A percentile compares a stretch with the other conserved stretches of the same genome.
Conservation (phyloP, 1,140 invertebrate genomes). For the Temnothorax longispinosus region DNA sequence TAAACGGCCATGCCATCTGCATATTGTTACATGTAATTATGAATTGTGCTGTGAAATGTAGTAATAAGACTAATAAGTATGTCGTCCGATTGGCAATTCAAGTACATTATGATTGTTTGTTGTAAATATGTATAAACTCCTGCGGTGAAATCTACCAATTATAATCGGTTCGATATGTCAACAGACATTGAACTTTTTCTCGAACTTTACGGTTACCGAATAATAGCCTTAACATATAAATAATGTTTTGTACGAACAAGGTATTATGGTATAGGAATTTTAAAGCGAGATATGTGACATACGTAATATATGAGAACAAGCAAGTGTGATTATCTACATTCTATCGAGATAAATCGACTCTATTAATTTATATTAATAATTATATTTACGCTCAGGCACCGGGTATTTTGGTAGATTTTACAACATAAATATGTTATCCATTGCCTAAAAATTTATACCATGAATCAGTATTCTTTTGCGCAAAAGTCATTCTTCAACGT, state of each 20-base stretch:
- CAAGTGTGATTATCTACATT: not conserved
- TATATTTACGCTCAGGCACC: not conserved
- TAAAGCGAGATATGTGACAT: not conserved
- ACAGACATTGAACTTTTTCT: not conserved
- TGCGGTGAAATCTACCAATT: not conserved
- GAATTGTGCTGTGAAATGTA: slow-evolving; percentile 53
- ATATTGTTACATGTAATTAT: not conserved
- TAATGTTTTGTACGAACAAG: slow-evolving; percentile 10
- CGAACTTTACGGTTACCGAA: not conserved
- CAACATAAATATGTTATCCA: slow-evolving; percentile 8
- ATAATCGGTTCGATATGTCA: slow-evolving; percentile 3
- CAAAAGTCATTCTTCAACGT: not conserved
- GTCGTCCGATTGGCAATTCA: not conserved
- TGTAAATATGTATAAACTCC: slow-evolving; percentile 41
- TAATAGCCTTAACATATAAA: slow-evolving; percentile 10
- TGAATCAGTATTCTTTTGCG: not conserved
- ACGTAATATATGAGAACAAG: not conserved
- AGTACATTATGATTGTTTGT: not conserved
- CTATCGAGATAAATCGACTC: not conserved
- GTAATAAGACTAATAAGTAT: slow-evolving; percentile 47
- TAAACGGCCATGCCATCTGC: not conserved
- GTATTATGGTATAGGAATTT: not conserved
- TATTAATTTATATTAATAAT: slow-evolving; percentile 18
- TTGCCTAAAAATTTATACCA: slow-evolving; percentile 6
- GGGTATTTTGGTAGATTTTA: slow-evolving; percentile 27